Base-by-base conservation (phyloP, 2,797 vertebrate genomes). In the Propithecus deckenii region DNA sequence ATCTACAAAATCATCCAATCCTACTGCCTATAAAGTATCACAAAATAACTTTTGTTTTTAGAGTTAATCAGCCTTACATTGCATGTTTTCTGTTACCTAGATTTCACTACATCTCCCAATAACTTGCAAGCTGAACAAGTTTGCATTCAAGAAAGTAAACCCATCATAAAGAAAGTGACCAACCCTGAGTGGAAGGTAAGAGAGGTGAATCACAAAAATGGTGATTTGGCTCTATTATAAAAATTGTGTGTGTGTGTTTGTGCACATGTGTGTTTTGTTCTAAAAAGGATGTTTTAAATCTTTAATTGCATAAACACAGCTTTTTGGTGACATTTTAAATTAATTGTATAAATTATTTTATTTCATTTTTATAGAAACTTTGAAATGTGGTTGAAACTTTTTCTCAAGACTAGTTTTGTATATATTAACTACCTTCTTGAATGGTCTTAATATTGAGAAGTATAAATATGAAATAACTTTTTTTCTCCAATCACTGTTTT, bases 41-140 rank as follows among this genome's bases (percentile, higher is more conserved):
- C 92, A 95, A 97, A 95, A 90, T 96, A 93, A 89, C 79, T 89
- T 93, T 95, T 92, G 84, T 87, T 41, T 85, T 90, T 85, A 74
- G 63, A 95, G 84, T 92, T 92, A 96, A 92, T 86, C 91, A 96
- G 84, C 85, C 96, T 97, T 87, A 67, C 55, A 85, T 17, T 61
- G n/a, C 67, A 76, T 67, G 20, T 76, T 89, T 97, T 91, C 94
- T 80, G 80, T 92, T 95, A 72, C 67, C 76, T 84, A 84, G 12
- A 72, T 84, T 95, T 91, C 55, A 48, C 28, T 72, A 35, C 14
- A 23, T 78, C 9, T 28, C 87, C 50, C 65, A 81, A 78, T 41
- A 84, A 30, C 59, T 87, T 97, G 48, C 32, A 86, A 74, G 14
- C 30, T 30, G 12, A 95, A 79, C 30, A 86, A 83, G 52, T 75